A percentile compares a stretch with the other conserved stretches of the same genome.
Conservation (phyloP, 2,113 vertebrate species). For the Eupsittula cactorum region DNA sequence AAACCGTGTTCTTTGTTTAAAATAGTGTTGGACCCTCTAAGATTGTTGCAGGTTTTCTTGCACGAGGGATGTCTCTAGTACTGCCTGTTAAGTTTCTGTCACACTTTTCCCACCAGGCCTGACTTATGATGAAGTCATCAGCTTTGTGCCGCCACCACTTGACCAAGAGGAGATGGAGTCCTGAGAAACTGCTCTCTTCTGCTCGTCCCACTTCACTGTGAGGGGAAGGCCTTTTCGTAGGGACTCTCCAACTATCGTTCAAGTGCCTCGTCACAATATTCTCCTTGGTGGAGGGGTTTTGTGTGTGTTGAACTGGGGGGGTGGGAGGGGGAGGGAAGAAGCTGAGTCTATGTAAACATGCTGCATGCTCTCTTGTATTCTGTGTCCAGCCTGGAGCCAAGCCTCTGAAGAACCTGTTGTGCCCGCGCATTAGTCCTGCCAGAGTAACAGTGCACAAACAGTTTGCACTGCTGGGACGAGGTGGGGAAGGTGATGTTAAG, state of each 20-base stretch:
- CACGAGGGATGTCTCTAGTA: neutral
- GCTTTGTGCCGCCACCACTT: conserved; percentile 89
- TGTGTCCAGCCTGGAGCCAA: conserved; percentile 52
- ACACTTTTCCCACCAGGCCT: conserved; percentile 76
- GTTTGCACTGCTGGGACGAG: conserved; percentile 17
- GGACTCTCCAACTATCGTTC: conserved; percentile 81
- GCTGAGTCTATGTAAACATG: conserved; percentile 58
- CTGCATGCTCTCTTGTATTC: conserved; percentile 71
- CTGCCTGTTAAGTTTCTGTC: neutral
- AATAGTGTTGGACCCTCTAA: neutral
- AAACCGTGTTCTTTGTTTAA: neutral
- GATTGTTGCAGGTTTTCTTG: neutral
- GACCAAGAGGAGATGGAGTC: conserved; percentile 97
- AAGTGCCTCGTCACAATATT: conserved; percentile 91
- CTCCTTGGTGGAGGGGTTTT: conserved; percentile 75
- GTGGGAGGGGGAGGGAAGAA: conserved; percentile 21
- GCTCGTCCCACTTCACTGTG: conserved; percentile 74
- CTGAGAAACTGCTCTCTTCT: conserved; percentile 76
- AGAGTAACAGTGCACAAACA: neutral
- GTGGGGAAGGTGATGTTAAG: neutral
- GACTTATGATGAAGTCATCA: conserved; percentile 93
- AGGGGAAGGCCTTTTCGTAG: conserved; percentile 77
- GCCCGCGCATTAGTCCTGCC: conserved; percentile 33
- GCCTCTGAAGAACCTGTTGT: conserved; percentile 23
- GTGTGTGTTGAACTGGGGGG: conserved; percentile 40